Evolutionary conservation across 30 jellyfish, hydroid and myxozoan species (phyloP).

Genomic region (Rhopilema esculentum): DNA sequence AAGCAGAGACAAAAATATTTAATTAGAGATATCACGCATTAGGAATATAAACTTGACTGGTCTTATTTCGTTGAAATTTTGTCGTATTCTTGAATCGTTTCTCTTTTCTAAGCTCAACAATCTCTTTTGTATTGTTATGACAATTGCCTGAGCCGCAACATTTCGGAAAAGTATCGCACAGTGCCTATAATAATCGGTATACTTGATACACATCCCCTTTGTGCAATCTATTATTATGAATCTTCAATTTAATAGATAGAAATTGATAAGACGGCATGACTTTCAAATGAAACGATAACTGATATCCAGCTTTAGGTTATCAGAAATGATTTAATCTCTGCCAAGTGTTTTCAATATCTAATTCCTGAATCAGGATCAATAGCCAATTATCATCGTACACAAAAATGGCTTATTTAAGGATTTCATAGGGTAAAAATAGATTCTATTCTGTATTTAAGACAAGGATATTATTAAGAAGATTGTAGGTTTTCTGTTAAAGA

Average conservation of each 20-base stretch:
- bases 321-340: not conserved
- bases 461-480: not conserved
- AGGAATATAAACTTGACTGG: no score
- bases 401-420: not conserved
- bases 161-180: not conserved
- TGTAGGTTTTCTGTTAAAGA: not conserved
- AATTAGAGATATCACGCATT: no score
- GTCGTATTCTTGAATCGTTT: no score
- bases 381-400: not conserved
- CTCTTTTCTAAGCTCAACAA: not conserved
- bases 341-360: not conserved
- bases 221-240: not conserved
- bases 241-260: not conserved
- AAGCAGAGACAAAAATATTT: no score
- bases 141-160: not conserved
- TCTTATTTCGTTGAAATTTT: no score
- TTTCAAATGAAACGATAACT: not conserved
- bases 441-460: not conserved
- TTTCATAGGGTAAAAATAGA: not conserved
- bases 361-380: not conserved
- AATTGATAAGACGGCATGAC: not conserved
- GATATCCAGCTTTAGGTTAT: not conserved
- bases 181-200: not conserved
- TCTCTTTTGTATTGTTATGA: not conserved
- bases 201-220: not conserved